Percentiles rank a stretch among this genome's conserved stretches.
Conservation (phyloP, 2,888 invertebrate species). For the Gastracanthus pulcherrimus region DNA sequence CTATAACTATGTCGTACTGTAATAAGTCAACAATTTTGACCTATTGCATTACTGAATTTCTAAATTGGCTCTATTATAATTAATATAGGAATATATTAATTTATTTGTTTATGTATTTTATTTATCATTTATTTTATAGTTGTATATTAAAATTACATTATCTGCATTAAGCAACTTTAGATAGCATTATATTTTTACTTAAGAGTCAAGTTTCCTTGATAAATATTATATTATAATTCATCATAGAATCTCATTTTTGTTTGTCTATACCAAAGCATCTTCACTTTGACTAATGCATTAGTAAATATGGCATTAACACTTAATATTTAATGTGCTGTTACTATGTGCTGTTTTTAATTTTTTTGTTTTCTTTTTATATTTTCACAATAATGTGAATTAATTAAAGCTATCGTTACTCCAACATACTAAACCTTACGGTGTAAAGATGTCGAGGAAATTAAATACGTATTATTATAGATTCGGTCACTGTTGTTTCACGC, state of each 20-base stretch:
- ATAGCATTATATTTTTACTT: conserved; percentile 56
- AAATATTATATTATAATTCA: too few relatives aligned
- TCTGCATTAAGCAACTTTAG: conserved; percentile 22
- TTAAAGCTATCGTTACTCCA: not conserved
- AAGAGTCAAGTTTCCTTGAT: conserved; percentile 1
- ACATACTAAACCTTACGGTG: not conserved
- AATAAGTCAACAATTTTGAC: not conserved
- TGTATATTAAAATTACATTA: too few relatives aligned
- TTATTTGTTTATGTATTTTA: not conserved
- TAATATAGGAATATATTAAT: not conserved
- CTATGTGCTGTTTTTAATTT: not conserved
- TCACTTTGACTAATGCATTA: conserved; percentile 4
- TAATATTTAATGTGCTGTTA: conserved; percentile 10
- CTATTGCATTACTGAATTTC: conserved; percentile 5
- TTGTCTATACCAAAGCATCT: not conserved
- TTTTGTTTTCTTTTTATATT: not conserved
- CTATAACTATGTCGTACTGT: not conserved
- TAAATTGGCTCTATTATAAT: conserved; percentile 41
- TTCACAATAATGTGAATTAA: not conserved
- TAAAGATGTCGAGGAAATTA: conserved; percentile 1
- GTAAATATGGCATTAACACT: not conserved
- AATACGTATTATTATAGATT: not conserved
- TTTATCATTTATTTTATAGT: too few relatives aligned
- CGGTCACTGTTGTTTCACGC: not conserved
- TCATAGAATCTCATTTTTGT: not conserved